Conservation (phyloP, 2,113 vertebrate species). For the Accipiter virgatus region DNA sequence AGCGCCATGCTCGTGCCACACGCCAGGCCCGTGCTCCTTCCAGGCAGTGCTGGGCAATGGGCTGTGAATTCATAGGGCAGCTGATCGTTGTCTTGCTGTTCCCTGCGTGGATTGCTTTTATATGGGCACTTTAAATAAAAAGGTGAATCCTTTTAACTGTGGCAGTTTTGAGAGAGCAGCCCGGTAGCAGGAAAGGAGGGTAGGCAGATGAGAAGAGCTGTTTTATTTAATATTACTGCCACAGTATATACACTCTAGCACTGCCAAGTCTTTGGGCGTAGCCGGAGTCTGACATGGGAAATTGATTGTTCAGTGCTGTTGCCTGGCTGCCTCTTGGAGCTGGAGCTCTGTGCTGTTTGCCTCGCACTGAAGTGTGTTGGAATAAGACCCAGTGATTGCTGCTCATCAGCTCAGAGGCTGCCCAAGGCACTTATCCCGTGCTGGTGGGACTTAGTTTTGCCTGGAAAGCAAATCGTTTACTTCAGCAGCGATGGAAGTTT, state of each 20-base stretch:
- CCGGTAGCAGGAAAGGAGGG: background rate
- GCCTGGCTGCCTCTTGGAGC: background rate
- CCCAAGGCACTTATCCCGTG: background rate
- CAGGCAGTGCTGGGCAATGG: background rate
- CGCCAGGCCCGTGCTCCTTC: fast-evolving
- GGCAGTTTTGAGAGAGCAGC: background rate
- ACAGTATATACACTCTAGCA: background rate
- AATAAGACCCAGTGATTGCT: background rate
- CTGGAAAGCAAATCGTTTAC: background rate
- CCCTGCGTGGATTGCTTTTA: background rate
- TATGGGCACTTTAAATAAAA: background rate
- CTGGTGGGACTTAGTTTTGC: background rate
- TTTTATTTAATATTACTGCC: background rate
- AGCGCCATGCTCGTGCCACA: fast-evolving
- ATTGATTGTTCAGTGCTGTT: background rate
- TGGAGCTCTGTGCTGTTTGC: background rate
- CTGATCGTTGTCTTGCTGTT: background rate
- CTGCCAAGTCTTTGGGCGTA: constrained; percentile 40
- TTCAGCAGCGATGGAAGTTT: background rate
- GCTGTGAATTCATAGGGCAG: background rate
- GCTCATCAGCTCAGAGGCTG: background rate
- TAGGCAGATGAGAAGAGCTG: background rate
- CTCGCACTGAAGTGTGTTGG: background rate
- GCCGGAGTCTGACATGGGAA: background rate
- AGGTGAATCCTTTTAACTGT: background rate